Conservation (phyloP, 2,113 vertebrate species). For the Pseudolaguvia tuberculata region DNA sequence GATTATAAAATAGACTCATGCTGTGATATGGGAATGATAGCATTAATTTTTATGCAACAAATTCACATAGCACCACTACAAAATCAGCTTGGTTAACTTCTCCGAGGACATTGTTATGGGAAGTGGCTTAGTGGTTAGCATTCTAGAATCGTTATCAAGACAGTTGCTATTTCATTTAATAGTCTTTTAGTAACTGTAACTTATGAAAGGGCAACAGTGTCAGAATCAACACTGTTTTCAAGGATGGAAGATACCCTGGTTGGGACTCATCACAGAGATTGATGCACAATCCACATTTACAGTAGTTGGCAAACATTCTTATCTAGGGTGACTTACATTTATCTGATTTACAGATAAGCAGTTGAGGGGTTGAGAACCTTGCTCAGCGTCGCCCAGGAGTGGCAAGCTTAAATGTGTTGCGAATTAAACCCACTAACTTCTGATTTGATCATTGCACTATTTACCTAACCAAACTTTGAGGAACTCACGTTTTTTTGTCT, state of each 20-base stretch:
- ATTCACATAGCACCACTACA: not conserved
- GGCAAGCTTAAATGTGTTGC: too few species aligned
- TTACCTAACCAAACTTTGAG: not conserved
- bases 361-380: too few species aligned
- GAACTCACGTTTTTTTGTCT: not conserved
- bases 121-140: not conserved
- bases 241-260: not conserved
- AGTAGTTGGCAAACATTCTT: too few species aligned
- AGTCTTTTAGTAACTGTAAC: not conserved
- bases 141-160: not conserved
- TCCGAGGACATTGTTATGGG: too few species aligned
- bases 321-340: too few species aligned
- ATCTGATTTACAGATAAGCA: too few species aligned
- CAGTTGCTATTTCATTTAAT: not conserved
- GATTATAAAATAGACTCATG: conserved; percentile 10
- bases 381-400: too few species aligned
- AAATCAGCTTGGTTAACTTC: not conserved
- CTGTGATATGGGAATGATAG: conserved; percentile 5
- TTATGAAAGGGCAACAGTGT: not conserved
- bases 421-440: too few species aligned
- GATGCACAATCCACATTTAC: not conserved
- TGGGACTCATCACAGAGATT: not conserved
- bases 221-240: not conserved
- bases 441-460: not conserved
- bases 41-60: conserved; percentile 1